A percentile compares a stretch with the other conserved stretches of the same genome.
Evolutionary conservation across 2,797 vertebrate genomes (phyloP).

Genomic region (Malacoraja senta): DNA sequence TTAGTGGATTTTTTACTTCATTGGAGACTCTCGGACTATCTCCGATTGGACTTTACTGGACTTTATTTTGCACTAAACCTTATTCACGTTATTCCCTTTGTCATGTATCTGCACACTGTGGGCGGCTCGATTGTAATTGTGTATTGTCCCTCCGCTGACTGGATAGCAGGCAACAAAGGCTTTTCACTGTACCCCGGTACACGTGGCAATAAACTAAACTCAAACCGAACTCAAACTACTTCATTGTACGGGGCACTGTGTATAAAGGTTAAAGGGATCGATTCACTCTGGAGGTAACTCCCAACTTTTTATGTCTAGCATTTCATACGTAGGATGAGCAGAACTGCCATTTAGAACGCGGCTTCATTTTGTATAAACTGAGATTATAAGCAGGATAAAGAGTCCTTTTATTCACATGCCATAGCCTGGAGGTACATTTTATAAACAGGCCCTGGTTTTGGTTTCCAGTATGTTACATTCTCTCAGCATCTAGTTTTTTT

Average conservation of each 20-base stretch:
- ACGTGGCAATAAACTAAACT: too few species aligned
- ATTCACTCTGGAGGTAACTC: not conserved
- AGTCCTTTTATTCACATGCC: not conserved
- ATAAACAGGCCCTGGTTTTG: not conserved
- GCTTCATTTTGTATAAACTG: not conserved
- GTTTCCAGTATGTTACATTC: not conserved
- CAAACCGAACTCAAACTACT: too few species aligned
- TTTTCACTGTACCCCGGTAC: too few species aligned
- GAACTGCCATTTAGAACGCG: not conserved
- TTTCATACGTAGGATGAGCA: not conserved
- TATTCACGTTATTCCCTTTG: too few species aligned
- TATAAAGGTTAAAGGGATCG: not conserved
- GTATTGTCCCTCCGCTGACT: too few species aligned
- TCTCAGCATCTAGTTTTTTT: not conserved
- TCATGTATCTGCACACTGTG: too few species aligned
- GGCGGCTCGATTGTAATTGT: too few species aligned
- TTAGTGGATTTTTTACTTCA: not conserved
- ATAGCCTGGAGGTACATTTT: not conserved
- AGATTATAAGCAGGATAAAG: not conserved
- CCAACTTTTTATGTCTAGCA: not conserved
- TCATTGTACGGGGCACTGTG: not conserved
- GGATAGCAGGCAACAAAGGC: too few species aligned
- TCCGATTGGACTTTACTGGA: too few species aligned
- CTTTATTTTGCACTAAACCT: too few species aligned
- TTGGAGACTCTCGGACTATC: not conserved